Conservation (phyloP, 2,888 invertebrate genomes). For the Pimpla rufipes region DNA sequence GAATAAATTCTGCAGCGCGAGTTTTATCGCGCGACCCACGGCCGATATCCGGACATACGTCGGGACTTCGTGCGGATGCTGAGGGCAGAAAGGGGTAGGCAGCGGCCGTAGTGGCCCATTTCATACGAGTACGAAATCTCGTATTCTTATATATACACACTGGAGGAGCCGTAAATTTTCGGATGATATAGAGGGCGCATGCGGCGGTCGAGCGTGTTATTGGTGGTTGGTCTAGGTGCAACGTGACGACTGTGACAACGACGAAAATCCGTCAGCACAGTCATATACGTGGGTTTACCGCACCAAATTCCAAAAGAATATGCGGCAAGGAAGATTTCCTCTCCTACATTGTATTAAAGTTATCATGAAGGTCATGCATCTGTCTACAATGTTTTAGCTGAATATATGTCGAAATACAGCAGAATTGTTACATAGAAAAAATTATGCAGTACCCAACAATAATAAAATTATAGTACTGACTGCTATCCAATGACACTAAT, state of each 20-base stretch:
- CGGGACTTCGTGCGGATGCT: constrained; percentile 19
- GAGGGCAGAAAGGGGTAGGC: constrained; percentile 18
- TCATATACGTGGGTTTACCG: not conserved
- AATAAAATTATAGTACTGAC: no score
- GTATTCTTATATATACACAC: constrained; percentile 40
- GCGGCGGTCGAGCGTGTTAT: constrained; percentile 38
- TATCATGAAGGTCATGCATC: no score
- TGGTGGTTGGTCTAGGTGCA: constrained; percentile 30
- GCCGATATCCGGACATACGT: constrained; percentile 45
- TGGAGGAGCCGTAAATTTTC: constrained; percentile 55
- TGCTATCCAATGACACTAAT: no score
- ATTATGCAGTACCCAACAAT: no score
- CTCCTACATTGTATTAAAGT: not conserved
- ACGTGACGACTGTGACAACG: not conserved
- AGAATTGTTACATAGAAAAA: no score
- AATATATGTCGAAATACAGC: no score
- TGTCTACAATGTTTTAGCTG: no score
- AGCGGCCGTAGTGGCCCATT: constrained; percentile 19
- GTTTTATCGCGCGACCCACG: constrained; percentile 40
- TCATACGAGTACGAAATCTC: constrained; percentile 44
- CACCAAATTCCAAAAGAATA: not conserved
- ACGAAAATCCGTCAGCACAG: not conserved
- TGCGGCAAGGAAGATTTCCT: not conserved
- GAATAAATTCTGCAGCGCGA: constrained; percentile 57
- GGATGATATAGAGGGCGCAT: constrained; percentile 55